These are phyloP conservation scores for Amblyopsis hoosieri DNA, from an alignment of 2,797 vertebrate genomes.

Conservation along the genomic window DNA sequence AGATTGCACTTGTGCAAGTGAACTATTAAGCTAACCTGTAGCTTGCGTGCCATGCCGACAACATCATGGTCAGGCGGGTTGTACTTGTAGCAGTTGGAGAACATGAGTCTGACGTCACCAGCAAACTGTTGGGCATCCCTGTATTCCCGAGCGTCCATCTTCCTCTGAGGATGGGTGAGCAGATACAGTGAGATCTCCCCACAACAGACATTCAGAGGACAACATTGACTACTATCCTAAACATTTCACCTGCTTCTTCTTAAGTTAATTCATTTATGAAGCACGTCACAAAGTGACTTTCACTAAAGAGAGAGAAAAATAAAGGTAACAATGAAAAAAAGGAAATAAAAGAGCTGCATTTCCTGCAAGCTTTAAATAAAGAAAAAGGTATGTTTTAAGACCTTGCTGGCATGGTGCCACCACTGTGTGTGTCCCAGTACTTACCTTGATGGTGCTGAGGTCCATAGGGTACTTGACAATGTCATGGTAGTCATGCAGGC, in stretches of 20 bases:
- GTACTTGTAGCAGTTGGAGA: conserved; percentile 97
- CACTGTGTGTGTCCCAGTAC: neutral
- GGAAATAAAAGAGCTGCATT: neutral
- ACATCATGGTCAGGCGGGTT: conserved; percentile 94
- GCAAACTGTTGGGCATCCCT: conserved; percentile 91
- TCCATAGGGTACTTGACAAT: conserved; percentile 98
- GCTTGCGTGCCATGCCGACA: conserved; percentile 90
- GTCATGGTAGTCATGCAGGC: conserved; percentile 92
- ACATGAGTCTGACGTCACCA: conserved; percentile 90
- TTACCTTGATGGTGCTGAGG: conserved; percentile 90
- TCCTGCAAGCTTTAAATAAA: neutral
- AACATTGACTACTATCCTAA: no score
- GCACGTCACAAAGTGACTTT: no score
- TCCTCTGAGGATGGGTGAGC: conserved; percentile 76
- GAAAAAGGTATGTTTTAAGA: no score
- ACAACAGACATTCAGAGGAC: neutral
- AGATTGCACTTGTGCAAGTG: neutral
- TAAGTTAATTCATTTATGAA: no score
- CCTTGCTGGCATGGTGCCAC: neutral
- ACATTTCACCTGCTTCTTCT: no score
- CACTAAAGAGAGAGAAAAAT: no score
- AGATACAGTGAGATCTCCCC: neutral
- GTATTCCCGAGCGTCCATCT: conserved; percentile 93
- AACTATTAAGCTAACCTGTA: conserved; percentile 78
- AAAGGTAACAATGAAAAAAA: no score